phyloP scores from a whole-genome alignment of 2,113 vertebrate species.

The Riparia riparia region DNA sequence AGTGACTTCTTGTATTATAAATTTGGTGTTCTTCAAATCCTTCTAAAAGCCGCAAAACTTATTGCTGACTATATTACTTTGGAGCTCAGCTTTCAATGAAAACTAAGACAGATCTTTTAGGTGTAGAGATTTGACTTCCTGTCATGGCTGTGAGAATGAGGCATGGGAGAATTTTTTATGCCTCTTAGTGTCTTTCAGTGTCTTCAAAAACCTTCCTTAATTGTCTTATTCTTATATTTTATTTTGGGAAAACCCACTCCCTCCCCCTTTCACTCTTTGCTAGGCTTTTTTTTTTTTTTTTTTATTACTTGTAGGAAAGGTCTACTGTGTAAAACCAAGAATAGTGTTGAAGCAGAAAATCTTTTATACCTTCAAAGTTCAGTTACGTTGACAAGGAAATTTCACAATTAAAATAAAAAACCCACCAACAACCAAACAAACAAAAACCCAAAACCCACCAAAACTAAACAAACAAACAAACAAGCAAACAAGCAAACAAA shows the following conservation, averaged over 20 bases:
- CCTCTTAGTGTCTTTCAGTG: not conserved
- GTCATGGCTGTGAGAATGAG: not conserved
- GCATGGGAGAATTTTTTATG: not conserved
- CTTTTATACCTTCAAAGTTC: not conserved
- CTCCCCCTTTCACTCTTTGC: not conserved
- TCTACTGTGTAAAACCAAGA: not conserved
- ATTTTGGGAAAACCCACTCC: not conserved
- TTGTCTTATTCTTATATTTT: not conserved
- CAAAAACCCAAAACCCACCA: no score
- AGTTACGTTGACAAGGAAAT: not conserved
- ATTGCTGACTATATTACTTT: not conserved
- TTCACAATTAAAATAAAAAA: not conserved
- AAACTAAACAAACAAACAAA: no score
- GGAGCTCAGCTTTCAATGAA: not conserved
- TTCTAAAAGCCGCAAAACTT: not conserved
- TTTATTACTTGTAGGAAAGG: not conserved
- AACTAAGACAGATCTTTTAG: not conserved
- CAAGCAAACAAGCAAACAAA: no score
- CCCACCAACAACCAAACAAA: no score
- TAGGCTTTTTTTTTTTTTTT: not conserved
- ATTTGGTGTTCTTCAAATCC: not conserved
- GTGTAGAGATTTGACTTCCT: not conserved
- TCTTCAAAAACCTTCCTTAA: not conserved
- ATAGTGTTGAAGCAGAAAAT: not conserved
- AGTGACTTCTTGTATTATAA: not conserved